These are phyloP conservation scores for Trichonephila clavata DNA, from an alignment of 1,140 invertebrate genomes.

Conservation along the genomic window DNA sequence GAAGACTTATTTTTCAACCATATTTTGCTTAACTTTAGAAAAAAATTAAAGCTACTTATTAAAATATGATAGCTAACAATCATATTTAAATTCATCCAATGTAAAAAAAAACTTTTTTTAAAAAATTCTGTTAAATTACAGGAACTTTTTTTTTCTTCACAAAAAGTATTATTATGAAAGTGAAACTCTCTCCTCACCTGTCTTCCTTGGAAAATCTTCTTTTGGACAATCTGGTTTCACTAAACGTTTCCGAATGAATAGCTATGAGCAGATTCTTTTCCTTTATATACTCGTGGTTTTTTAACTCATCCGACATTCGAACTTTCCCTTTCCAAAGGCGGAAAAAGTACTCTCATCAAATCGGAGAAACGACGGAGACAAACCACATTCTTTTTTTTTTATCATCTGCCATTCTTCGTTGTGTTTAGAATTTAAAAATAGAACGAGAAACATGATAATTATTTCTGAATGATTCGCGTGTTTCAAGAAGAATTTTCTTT, in stretches of 20 bases:
- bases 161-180: not conserved
- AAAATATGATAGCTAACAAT: too few relatives aligned
- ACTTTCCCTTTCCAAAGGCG: not conserved
- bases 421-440: not conserved
- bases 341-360: not conserved
- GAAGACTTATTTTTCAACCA: too few relatives aligned
- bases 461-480: not conserved
- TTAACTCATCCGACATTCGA: too few relatives aligned
- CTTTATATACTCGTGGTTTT: conserved; percentile 15
- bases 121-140: too few relatives aligned
- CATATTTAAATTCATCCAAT: too few relatives aligned
- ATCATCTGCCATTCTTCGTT: not conserved
- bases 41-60: too few relatives aligned
- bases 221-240: not conserved
- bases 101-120: too few relatives aligned
- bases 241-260: conserved; percentile 28
- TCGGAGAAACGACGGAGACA: not conserved
- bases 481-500: not conserved
- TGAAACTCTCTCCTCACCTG: not conserved
- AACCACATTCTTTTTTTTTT: not conserved
- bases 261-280: not conserved
- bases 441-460: not conserved
- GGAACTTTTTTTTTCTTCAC: too few relatives aligned
- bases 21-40: too few relatives aligned
- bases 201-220: not conserved